Base-by-base conservation (phyloP, 2,888 invertebrate genomes). In the Strigamia crassipes region DNA sequence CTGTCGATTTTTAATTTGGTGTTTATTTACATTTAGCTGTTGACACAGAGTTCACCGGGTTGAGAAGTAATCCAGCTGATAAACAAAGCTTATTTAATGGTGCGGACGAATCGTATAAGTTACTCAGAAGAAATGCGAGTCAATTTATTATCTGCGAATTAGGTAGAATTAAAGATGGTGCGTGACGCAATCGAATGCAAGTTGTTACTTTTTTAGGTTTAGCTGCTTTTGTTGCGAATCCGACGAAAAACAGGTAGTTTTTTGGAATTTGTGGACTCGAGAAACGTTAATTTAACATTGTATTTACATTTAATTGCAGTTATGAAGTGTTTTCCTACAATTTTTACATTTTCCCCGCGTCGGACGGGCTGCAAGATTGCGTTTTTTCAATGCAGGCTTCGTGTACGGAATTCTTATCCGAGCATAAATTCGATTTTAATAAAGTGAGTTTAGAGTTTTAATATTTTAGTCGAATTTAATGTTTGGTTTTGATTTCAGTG, bases 31-130 rank as follows among this genome's bases (percentile, higher is more conserved):
- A 38, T 38, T 38, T 10, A 84, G 90, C 92, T 18, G 89, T 94
- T 84, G 94, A 94, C 87, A 91, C 92, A 15, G 94, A 94, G 89
- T 94, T 94, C 86, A 93, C 93, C 83, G 93, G 91, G 31, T 87
- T 91, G 23, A 78, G 38, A 78, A 31, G 27, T 10, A 78, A 78
- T 31, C 38, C 78, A 31, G 31, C 15, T 3, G 46, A 38, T 73
- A 42, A 80, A 23, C 23, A 42, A 66, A 80, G 92, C 85, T 86
- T 92, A 81, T 92, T 92, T 87, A 92, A 92, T 86, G 88, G 89
- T 15, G 87, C 89, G 5, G 85, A 87, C 38, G 89, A 90, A 80
- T 87, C 92, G 78, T 92, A 92, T 85, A 81, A 83, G n/a, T 91
- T 91, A 84, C 85, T 91, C 5, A 89, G 88, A 82, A 85, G 86